Percentiles rank a stretch among this genome's conserved stretches.
Conservation (phyloP, 2,888 invertebrate species). For the Andrena camellia region DNA sequence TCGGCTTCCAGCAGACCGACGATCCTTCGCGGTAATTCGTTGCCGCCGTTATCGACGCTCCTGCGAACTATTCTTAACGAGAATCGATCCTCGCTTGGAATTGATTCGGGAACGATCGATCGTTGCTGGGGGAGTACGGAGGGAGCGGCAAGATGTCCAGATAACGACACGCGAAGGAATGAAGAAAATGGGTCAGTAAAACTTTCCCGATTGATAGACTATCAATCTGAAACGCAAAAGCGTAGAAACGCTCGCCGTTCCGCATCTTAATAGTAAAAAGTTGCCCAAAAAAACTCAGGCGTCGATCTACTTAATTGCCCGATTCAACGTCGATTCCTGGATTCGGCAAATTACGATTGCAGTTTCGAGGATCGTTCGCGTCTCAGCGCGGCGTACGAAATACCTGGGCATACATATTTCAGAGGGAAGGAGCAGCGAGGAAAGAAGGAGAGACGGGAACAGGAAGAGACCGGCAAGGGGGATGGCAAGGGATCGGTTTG, state of each 20-base stretch:
- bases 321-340: background rate
- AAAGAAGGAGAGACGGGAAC: conserved; percentile 57
- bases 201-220: too few relatives aligned
- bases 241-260: too few relatives aligned
- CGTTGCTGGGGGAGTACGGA: background rate
- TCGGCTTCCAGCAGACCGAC: background rate
- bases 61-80: background rate
- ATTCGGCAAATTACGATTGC: conserved; percentile 10
- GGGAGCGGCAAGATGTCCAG: background rate
- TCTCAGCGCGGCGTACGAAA: background rate
- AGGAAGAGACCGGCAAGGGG: conserved; percentile 65
- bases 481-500: conserved; percentile 75
- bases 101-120: background rate
- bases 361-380: background rate
- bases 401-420: conserved; percentile 7
- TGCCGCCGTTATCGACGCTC: background rate
- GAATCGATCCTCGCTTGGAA: background rate
- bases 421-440: background rate
- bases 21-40: background rate
- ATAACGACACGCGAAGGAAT: background rate
- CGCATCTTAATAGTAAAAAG: too few relatives aligned
- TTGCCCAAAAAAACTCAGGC: too few relatives aligned
- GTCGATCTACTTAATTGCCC: background rate
- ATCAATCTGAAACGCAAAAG: too few relatives aligned
- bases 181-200: background rate